Conservation (phyloP, 2,797 vertebrate species). For the Streptopelia turtur region DNA sequence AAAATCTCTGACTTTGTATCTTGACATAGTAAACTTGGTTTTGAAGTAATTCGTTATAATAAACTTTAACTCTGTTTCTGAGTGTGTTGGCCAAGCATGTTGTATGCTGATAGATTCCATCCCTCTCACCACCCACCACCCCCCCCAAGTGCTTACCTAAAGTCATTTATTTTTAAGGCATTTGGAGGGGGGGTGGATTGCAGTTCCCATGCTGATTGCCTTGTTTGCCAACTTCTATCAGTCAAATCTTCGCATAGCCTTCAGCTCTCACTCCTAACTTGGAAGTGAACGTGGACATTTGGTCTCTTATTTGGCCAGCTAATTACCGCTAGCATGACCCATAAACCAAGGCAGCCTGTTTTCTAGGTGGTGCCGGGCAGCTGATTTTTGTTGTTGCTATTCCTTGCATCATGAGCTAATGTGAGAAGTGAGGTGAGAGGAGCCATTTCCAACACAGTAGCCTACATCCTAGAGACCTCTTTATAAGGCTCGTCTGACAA, state of each 20-base stretch:
- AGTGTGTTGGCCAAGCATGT: not conserved
- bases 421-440: not conserved
- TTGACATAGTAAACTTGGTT: not conserved
- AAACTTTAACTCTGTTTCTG: not conserved
- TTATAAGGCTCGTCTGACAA: not conserved
- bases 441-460: not conserved
- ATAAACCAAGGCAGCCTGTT: not conserved
- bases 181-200: not conserved
- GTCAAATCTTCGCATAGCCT: not conserved
- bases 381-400: not conserved
- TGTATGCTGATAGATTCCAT: not conserved
- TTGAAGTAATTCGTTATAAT: not conserved
- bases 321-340: not conserved
- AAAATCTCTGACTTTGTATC: not conserved
- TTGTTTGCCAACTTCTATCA: not conserved
- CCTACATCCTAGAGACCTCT: rapidly evolving
- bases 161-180: not conserved
- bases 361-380: not conserved
- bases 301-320: not conserved
- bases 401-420: not conserved
- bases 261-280: not conserved
- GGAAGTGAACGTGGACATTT: not conserved
- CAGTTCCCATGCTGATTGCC: not conserved
- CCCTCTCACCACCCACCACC: no score
- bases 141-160: not conserved